phyloP scores from a whole-genome alignment of 1,140 invertebrate species.

The Drosophila tani region DNA sequence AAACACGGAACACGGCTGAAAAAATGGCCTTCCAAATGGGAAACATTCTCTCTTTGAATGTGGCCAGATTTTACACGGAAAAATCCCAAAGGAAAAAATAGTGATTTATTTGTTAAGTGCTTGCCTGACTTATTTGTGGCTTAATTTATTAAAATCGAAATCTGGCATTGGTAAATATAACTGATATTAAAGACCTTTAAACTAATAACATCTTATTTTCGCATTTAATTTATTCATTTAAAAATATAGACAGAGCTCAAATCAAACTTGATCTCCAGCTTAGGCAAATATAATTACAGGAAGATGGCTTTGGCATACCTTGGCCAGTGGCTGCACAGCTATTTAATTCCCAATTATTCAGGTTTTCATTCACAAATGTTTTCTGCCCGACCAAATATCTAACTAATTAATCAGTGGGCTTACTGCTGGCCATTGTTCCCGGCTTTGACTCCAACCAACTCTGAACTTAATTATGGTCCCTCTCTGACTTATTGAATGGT shows the following conservation, averaged over 20 bases:
- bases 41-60: constrained; percentile 5
- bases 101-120: constrained; percentile 5
- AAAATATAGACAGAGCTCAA: not conserved
- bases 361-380: constrained; percentile 1
- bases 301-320: not conserved
- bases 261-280: not conserved
- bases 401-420: constrained; percentile 14
- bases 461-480: constrained; percentile 8
- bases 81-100: not conserved
- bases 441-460: not conserved
- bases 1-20: not conserved
- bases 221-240: not conserved
- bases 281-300: not conserved
- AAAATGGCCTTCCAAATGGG: not conserved
- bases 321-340: not conserved
- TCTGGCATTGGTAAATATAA: not conserved
- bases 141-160: not conserved
- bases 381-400: not conserved
- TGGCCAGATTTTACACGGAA: constrained; percentile 4
- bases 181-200: not conserved
- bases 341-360: constrained; percentile 7
- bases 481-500: constrained; percentile 14
- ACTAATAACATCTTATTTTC: too few relatives aligned
- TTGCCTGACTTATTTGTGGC: not conserved
- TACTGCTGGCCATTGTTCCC: constrained; percentile 4